Evolutionary conservation across 2,113 vertebrate genomes (phyloP).

Genomic region (Equus przewalskii): DNA sequence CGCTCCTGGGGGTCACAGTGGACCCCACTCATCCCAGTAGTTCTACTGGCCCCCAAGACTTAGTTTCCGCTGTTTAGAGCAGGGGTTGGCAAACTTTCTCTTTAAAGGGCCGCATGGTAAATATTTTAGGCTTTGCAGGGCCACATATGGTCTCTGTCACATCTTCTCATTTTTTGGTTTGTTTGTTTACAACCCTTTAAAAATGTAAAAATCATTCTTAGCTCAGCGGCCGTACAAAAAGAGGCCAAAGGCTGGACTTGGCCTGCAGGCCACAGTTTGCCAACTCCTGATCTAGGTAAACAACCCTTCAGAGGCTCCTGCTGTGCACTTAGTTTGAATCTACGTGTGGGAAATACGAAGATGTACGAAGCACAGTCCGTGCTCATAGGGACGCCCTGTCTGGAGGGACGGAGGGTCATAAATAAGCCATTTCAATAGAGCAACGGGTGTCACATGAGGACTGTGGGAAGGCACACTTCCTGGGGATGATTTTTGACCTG

Average conservation of each 20-base stretch:
- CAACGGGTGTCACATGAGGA: rapidly evolving
- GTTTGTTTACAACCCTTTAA: not conserved
- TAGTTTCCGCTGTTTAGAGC: not conserved
- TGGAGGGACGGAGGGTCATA: not conserved
- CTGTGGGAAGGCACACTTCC: not conserved
- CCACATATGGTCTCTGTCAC: not conserved
- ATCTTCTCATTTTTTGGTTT: not conserved
- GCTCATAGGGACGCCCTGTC: not conserved
- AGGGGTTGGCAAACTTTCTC: not conserved
- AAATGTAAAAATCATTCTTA: constrained; percentile 18
- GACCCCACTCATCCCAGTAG: not conserved
- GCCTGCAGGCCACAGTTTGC: not conserved
- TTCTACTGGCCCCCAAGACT: not conserved
- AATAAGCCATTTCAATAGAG: not conserved
- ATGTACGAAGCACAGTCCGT: not conserved
- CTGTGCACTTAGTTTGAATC: not conserved
- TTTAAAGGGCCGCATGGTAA: not conserved
- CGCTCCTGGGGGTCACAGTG: not conserved
- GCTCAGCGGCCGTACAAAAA: not conserved
- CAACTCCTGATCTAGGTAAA: not conserved
- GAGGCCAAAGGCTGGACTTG: not conserved
- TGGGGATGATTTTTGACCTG: not conserved
- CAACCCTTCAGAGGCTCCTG: not conserved
- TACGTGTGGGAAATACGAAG: not conserved
- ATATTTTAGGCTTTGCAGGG: not conserved